A percentile compares a stretch with the other conserved stretches of the same genome.
Conservation (phyloP, 2,797 vertebrate species). For the Peromyscus melanophrys region DNA sequence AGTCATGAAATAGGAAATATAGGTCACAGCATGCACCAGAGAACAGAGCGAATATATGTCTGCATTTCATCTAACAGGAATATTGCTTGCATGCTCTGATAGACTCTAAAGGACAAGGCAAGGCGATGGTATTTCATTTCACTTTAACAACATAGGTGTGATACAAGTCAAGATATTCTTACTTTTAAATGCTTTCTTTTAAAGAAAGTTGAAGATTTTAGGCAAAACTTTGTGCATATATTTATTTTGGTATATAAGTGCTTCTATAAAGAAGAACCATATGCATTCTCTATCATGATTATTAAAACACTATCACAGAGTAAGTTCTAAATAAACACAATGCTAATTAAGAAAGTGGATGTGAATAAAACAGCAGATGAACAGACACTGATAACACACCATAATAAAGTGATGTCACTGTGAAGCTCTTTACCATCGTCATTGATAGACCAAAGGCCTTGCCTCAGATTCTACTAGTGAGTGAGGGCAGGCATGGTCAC, state of each 20-base stretch:
- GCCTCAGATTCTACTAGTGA: background rate
- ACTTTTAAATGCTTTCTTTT: slow-evolving; percentile 53
- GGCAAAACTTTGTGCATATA: background rate
- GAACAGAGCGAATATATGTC: slow-evolving; percentile 50
- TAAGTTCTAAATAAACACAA: background rate
- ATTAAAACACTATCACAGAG: slow-evolving; percentile 6
- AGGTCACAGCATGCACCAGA: slow-evolving; percentile 60
- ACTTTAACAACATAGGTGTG: slow-evolving; percentile 21
- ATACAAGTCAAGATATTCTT: slow-evolving; percentile 43
- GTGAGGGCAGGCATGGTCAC: background rate
- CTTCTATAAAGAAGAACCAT: background rate
- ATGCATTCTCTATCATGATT: background rate
- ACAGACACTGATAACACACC: background rate
- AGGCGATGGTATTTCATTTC: slow-evolving; percentile 60
- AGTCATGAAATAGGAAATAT: slow-evolving; percentile 65
- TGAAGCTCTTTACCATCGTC: background rate
- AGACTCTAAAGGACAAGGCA: slow-evolving; percentile 76
- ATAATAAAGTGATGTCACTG: background rate
- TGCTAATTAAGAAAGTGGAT: background rate
- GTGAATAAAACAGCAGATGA: background rate
- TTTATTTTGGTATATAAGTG: background rate
- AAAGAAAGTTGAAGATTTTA: background rate
- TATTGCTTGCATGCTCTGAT: slow-evolving; percentile 78
- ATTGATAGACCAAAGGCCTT: background rate
- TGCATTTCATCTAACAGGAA: slow-evolving; percentile 57